A percentile compares a stretch with the other conserved stretches of the same genome.
phyloP scores from a whole-genome alignment of 2,113 vertebrate genomes.

The Motacilla tschutschensis region DNA sequence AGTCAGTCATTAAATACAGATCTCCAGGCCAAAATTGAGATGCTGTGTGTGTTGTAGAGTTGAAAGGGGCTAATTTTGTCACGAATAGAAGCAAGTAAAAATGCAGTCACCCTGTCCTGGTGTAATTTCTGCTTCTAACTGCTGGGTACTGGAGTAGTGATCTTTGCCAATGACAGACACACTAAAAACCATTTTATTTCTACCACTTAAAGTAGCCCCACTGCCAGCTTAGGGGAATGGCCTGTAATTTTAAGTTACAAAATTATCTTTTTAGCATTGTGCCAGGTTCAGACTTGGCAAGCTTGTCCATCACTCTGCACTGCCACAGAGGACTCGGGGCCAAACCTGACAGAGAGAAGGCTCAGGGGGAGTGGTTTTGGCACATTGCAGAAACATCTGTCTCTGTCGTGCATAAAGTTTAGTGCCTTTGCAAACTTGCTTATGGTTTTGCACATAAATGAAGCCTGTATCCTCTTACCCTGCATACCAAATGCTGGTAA shows the following conservation, averaged over 20 bases:
- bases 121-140: slow-evolving; percentile 22
- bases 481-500: background rate
- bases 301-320: background rate
- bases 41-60: background rate
- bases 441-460: background rate
- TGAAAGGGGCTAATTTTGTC: background rate
- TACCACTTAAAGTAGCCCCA: background rate
- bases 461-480: background rate
- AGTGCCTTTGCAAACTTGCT: background rate
- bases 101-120: background rate
- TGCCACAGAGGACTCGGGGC: fast-evolving
- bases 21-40: background rate
- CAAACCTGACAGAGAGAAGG: background rate
- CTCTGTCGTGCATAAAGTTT: background rate
- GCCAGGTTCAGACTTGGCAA: background rate
- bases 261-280: background rate
- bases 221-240: background rate
- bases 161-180: slow-evolving; percentile 24
- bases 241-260: slow-evolving; percentile 5
- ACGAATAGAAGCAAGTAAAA: slow-evolving; percentile 38
- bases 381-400: background rate
- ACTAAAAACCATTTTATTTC: background rate
- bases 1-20: background rate
- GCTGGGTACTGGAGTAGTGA: background rate
- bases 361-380: background rate